A percentile compares a stretch with the other conserved stretches of the same genome.
Conservation (phyloP, 1,140 invertebrate genomes). For the Heliconius hewitsoni region DNA sequence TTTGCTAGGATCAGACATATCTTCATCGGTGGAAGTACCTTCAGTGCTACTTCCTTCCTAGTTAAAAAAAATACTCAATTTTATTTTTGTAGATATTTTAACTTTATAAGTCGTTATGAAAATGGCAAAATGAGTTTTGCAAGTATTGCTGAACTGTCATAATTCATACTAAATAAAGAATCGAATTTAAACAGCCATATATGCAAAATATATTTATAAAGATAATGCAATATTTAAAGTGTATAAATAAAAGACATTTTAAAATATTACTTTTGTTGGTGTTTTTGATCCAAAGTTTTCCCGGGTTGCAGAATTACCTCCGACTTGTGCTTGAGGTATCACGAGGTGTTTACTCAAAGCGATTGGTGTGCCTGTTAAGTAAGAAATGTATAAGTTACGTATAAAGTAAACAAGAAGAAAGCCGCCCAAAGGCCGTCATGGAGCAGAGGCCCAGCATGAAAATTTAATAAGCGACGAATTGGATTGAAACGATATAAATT, state of each 20-base stretch:
- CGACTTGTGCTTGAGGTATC: slow-evolving; percentile 84
- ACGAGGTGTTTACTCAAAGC: slow-evolving; percentile 94
- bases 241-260: background rate
- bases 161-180: too few species aligned
- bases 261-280: slow-evolving; percentile 72
- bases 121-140: too few species aligned
- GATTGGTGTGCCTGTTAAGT: slow-evolving; percentile 90
- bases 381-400: slow-evolving; percentile 3
- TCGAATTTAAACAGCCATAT: too few species aligned
- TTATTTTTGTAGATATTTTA: too few species aligned
- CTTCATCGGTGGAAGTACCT: slow-evolving; percentile 83
- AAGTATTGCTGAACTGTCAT: too few species aligned
- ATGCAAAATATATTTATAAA: too few species aligned
- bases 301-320: slow-evolving; percentile 72
- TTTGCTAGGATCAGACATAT: slow-evolving; percentile 88
- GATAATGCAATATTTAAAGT: too few species aligned
- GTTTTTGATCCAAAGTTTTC: slow-evolving; percentile 82
- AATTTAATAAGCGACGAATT: background rate
- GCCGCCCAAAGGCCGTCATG: background rate
- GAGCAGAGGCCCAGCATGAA: background rate
- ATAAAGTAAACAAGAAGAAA: too few species aligned
- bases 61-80: slow-evolving; percentile 2
- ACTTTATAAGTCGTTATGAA: too few species aligned
- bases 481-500: too few species aligned
- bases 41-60: slow-evolving; percentile 84